A percentile compares a stretch with the other conserved stretches of the same genome.
Conservation (phyloP, 1,140 invertebrate species). For the Aphelinus atriplicis region DNA sequence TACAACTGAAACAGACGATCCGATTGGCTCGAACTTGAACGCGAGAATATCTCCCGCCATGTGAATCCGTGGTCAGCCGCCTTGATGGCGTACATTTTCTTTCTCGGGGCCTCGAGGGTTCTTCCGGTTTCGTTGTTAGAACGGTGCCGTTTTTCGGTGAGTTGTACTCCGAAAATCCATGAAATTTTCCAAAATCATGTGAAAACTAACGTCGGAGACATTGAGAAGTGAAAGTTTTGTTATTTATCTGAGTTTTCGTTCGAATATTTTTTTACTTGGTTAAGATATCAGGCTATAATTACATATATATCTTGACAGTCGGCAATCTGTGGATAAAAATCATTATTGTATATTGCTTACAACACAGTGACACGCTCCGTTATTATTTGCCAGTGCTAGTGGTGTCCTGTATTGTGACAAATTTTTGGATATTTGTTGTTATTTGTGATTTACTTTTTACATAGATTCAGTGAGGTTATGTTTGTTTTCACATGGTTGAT, state of each 20-base stretch:
- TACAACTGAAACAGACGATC: too few species aligned
- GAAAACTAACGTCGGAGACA: neutral
- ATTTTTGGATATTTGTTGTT: neutral
- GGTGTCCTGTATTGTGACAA: too few species aligned
- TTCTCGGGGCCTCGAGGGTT: neutral
- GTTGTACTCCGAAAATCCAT: constrained; percentile 23
- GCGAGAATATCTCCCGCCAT: too few species aligned
- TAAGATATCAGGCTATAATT: neutral
- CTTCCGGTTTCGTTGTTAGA: constrained; percentile 24
- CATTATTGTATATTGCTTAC: too few species aligned
- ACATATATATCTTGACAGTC: constrained; percentile 9
- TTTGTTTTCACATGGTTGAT: constrained; percentile 13
- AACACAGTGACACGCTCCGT: neutral
- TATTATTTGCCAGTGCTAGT: neutral
- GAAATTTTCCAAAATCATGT: constrained; percentile 5
- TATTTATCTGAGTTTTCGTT: neutral
- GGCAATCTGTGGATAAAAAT: too few species aligned
- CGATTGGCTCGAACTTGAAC: too few species aligned
- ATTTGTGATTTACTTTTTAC: neutral
- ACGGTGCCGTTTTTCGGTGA: constrained; percentile 24
- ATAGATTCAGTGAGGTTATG: constrained; percentile 9
- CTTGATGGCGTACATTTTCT: too few species aligned
- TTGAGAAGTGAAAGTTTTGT: neutral
- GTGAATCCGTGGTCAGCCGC: too few species aligned
- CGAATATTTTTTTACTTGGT: constrained; percentile 20